These are phyloP conservation scores for Sebastes steindachneri DNA, from an alignment of 2,797 vertebrate genomes.

Conservation along the genomic window DNA sequence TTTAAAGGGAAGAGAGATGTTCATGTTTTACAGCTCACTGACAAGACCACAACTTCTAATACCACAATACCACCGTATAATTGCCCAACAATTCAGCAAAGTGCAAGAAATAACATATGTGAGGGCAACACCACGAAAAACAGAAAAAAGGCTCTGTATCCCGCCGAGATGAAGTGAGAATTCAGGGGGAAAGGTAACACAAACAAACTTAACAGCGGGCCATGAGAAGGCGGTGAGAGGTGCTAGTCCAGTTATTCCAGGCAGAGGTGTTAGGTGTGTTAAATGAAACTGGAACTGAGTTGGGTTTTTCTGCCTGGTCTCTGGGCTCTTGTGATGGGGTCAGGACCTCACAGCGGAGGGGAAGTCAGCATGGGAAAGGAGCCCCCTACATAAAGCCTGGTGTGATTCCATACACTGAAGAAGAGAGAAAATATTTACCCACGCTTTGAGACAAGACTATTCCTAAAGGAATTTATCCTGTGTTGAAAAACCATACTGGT, in stretches of 20 bases:
- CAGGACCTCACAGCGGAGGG: constrained; percentile 64
- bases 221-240: constrained; percentile 61
- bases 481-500: not conserved
- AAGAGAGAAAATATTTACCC: constrained; percentile 55
- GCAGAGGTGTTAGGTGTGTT: constrained; percentile 73
- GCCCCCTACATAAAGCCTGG: constrained; percentile 37
- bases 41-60: constrained; percentile 4
- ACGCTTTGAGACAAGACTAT: constrained; percentile 16
- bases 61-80: constrained; percentile 15
- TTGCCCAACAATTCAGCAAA: constrained; percentile 8
- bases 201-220: constrained; percentile 72
- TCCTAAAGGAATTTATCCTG: constrained; percentile 8
- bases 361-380: constrained; percentile 53
- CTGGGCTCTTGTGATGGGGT: constrained; percentile 74
- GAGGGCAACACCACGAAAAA: constrained; percentile 23
- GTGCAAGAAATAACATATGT: constrained; percentile 18
- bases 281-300: constrained; percentile 74
- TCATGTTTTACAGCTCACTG: constrained; percentile 8
- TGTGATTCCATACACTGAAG: constrained; percentile 52
- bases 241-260: constrained; percentile 75
- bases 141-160: constrained; percentile 12
- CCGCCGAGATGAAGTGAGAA: constrained; percentile 64
- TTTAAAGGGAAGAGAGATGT: constrained; percentile 16
- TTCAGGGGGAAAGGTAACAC: constrained; percentile 70
- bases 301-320: constrained; percentile 57